These are phyloP conservation scores for Plebejus melissa DNA, from an alignment of 2,888 invertebrate genomes.

Conservation along the genomic window DNA sequence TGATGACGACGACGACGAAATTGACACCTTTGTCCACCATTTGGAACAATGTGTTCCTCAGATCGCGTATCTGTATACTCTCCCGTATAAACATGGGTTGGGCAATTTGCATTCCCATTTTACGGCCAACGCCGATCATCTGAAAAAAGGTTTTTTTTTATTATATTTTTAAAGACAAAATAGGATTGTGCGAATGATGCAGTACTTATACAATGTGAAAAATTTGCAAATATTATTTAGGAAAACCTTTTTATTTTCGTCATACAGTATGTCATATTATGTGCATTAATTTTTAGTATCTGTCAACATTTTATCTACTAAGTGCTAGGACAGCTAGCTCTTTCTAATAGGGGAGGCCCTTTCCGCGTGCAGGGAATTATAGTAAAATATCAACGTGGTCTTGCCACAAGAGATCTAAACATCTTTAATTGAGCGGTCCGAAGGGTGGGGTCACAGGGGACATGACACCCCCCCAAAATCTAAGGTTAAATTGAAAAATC, in stretches of 20 bases:
- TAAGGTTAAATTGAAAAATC: too few relatives aligned
- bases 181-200: background rate
- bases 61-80: conserved; percentile 45
- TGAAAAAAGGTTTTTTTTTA: conserved; percentile 38
- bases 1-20: conserved; percentile 82
- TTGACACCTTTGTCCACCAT: conserved; percentile 51
- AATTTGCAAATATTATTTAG: too few relatives aligned
- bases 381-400: background rate
- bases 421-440: too few relatives aligned
- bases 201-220: background rate
- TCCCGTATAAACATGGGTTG: conserved; percentile 44
- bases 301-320: background rate
- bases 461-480: too few relatives aligned
- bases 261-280: too few relatives aligned
- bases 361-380: background rate
- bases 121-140: conserved; percentile 49
- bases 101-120: conserved; percentile 57
- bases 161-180: background rate
- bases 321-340: background rate
- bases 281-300: background rate
- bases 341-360: background rate
- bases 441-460: too few relatives aligned
- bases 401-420: too few relatives aligned
- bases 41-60: conserved; percentile 44
- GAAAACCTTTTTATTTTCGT: too few relatives aligned